phyloP scores from a whole-genome alignment of 1,140 invertebrate genomes.

The Brachionus rotundiformis region DNA sequence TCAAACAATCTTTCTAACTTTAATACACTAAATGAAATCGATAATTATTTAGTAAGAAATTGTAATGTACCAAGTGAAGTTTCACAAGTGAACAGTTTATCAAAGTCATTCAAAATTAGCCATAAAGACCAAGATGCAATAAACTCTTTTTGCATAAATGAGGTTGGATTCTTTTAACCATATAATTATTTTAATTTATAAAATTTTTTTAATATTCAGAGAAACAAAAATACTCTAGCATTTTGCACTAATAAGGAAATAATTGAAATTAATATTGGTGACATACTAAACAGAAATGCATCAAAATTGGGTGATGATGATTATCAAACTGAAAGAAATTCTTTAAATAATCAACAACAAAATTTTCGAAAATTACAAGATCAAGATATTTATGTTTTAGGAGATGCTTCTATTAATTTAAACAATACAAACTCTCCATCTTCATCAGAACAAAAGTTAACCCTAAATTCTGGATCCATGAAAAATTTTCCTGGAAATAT shows the following conservation, averaged over 20 bases:
- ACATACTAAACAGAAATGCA: slow-evolving; percentile 72
- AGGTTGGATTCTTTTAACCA: slow-evolving; percentile 67
- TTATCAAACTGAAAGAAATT: slow-evolving; percentile 78
- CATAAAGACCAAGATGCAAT: slow-evolving; percentile 99
- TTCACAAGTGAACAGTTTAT: not conserved
- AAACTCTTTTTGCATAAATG: slow-evolving; percentile 91
- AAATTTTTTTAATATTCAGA: slow-evolving; percentile 66
- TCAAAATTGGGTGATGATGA: slow-evolving; percentile 86
- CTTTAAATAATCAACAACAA: not conserved
- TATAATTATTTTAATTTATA: slow-evolving; percentile 41
- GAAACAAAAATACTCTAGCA: slow-evolving; percentile 75
- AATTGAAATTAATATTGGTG: slow-evolving; percentile 92
- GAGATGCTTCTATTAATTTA: slow-evolving; percentile 20
- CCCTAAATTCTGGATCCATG: slow-evolving; percentile 17
- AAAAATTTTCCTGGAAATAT: not conserved
- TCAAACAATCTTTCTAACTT: slow-evolving; percentile 52
- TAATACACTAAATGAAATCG: slow-evolving; percentile 36
- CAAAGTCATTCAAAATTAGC: slow-evolving; percentile 80
- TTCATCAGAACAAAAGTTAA: slow-evolving; percentile 16
- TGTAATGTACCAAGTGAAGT: not conserved
- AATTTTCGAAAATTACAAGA: not conserved
- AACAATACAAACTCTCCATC: slow-evolving; percentile 54
- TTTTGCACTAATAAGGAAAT: slow-evolving; percentile 91
- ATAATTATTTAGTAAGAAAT: not conserved
- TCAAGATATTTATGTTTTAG: slow-evolving; percentile 49